These are phyloP conservation scores for Xiphorhynchus elegans DNA, from an alignment of 2,113 vertebrate genomes.

Conservation along the genomic window DNA sequence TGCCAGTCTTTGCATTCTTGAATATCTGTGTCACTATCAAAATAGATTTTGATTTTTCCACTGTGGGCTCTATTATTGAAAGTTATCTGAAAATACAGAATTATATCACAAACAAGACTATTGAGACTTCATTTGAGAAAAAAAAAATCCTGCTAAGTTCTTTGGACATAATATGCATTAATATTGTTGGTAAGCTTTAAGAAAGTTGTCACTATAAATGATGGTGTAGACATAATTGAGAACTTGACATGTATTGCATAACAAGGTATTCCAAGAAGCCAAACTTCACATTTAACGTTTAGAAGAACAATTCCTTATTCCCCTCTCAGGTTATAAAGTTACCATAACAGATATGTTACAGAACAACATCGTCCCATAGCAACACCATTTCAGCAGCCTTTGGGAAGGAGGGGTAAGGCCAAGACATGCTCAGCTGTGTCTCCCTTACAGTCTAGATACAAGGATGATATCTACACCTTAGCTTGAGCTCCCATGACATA, in stretches of 20 bases:
- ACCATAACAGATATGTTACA: background rate
- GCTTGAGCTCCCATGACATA: background rate
- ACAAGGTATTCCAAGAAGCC: background rate
- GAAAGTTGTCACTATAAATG: background rate
- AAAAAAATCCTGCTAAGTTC: background rate
- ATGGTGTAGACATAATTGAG: background rate
- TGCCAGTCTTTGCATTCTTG: slow-evolving; percentile 86
- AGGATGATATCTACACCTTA: background rate
- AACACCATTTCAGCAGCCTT: background rate
- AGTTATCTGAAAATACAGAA: slow-evolving; percentile 81
- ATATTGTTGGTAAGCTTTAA: background rate
- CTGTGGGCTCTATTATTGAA: slow-evolving; percentile 94
- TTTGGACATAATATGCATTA: background rate
- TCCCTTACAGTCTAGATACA: too few relatives aligned
- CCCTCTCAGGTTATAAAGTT: background rate
- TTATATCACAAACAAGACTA: background rate
- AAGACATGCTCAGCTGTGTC: background rate
- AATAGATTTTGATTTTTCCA: slow-evolving; percentile 90
- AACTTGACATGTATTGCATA: rapidly evolving
- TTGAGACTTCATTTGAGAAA: background rate
- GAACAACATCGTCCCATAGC: background rate
- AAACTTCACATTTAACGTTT: background rate
- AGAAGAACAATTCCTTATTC: background rate
- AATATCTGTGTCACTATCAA: slow-evolving; percentile 86
- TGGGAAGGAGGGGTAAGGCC: background rate